A percentile compares a stretch with the other conserved stretches of the same genome.
phyloP scores from a whole-genome alignment of 2,797 vertebrate genomes.

The Coreius guichenoti region DNA sequence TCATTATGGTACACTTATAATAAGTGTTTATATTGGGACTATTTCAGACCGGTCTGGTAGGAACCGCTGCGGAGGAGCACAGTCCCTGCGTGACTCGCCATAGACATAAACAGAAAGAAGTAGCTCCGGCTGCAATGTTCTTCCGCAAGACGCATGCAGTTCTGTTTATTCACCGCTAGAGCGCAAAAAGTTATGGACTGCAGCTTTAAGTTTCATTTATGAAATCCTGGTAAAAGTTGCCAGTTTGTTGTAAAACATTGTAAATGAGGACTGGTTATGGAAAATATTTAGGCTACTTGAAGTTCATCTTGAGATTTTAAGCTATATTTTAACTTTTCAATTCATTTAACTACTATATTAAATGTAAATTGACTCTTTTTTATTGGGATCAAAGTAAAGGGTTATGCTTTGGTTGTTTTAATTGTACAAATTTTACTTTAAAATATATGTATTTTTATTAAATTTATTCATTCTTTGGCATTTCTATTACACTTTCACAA shows the following conservation, averaged over 20 bases:
- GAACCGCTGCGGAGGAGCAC: too few relatives aligned
- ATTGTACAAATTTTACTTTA: neutral
- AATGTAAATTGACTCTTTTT: neutral
- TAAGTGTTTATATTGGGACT: too few relatives aligned
- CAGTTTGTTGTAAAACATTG: neutral
- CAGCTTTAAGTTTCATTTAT: neutral
- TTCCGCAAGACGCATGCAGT: too few relatives aligned
- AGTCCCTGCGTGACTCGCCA: too few relatives aligned
- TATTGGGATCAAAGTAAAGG: neutral
- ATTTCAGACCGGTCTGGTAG: too few relatives aligned
- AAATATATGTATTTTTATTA: neutral
- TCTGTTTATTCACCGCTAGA: too few relatives aligned
- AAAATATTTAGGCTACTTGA: neutral
- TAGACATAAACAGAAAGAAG: too few relatives aligned
- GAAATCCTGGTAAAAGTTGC: neutral
- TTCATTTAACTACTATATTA: neutral
- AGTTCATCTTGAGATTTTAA: neutral
- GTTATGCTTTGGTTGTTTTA: too few relatives aligned
- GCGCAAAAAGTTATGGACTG: too few relatives aligned
- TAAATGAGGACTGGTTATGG: neutral
- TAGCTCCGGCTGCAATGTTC: too few relatives aligned
- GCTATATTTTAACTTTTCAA: neutral
- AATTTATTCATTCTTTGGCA: neutral
- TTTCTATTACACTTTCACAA: neutral
- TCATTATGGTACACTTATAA: too few relatives aligned